Percentiles rank a stretch among this genome's conserved stretches.
phyloP scores from a whole-genome alignment of 2,888 invertebrate species.

The Drosophila limbata region DNA sequence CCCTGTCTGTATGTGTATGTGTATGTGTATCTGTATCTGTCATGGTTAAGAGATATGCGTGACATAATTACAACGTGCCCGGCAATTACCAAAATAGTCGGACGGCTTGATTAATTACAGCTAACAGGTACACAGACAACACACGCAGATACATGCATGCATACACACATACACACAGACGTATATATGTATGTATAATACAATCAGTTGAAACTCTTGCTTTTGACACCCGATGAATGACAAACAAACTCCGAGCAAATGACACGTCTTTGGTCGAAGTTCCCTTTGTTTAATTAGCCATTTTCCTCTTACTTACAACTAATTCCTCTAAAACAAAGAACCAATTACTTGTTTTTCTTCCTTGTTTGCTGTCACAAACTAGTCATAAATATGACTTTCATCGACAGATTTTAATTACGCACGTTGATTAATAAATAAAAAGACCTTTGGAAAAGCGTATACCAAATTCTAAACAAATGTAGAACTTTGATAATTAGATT shows the following conservation, averaged over 20 bases:
- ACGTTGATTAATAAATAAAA: neutral
- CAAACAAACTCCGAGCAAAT: slow-evolving; percentile 8
- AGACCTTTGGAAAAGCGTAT: neutral
- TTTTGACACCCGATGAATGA: slow-evolving; percentile 45
- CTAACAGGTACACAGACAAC: slow-evolving; percentile 44
- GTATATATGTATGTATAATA: neutral
- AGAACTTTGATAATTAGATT: neutral
- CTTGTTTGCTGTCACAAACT: slow-evolving; percentile 9
- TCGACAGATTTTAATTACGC: slow-evolving; percentile 4
- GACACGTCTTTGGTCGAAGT: slow-evolving; percentile 29
- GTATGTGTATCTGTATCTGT: slow-evolving; percentile 10
- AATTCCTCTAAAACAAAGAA: slow-evolving; percentile 14
- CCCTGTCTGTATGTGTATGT: too few species aligned
- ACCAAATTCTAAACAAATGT: neutral
- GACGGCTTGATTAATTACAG: slow-evolving; percentile 63
- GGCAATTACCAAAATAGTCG: slow-evolving; percentile 59
- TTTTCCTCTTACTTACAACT: slow-evolving; percentile 24
- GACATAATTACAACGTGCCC: slow-evolving; percentile 58
- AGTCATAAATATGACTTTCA: slow-evolving; percentile 14
- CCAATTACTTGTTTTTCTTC: slow-evolving; percentile 6
- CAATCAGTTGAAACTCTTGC: slow-evolving; percentile 26
- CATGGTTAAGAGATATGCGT: slow-evolving; percentile 42
- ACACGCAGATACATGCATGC: neutral
- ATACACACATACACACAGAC: neutral
- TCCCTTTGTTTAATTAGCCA: slow-evolving; percentile 27